Evolutionary conservation across 30 jellyfish, hydroid and myxozoan species (phyloP), one percentile per base, ranked within the genome.

Genomic region (Hydractinia echinata): DNA sequence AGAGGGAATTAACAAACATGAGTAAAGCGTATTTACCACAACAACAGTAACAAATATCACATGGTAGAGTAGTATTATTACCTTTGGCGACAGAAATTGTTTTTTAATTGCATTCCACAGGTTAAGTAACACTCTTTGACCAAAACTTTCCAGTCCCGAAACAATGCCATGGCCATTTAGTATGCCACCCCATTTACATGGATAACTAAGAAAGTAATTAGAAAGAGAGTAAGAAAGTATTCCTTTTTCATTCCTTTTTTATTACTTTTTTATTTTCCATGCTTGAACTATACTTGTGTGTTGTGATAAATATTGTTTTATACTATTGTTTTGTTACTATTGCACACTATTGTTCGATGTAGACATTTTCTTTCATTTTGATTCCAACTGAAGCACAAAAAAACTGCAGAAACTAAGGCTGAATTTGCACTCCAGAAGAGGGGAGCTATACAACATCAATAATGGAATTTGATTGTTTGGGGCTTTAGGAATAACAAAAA

Each of bases 161-260:
- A 73, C 88, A 49, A 78, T 69, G 9, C 95, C 95, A 67, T 92
- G 87, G 10, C 93, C 95, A 84, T 86, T 95, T 6, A 71, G 87
- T 18, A 82, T 84, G 60, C 96, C 96, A 56, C 95, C 96, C 96
- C 96, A 92, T 11, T 53, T 61, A 68, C 95, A 83, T 4, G 96
- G 91, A 67, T 92, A 92, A 21, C 98, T 92, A 60, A 4, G 76
- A 60, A 56, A 10, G 14, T 77, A 14, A 73, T 73, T 14, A 39
- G 15, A 68, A 13, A 13, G n/a, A 11, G n/a, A 39, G 15, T 68
- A 11, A 68, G 48, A 10, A 68, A n/a, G 44, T 30, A 30, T 30
- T 30, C 1, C 44, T 30, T 30, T 30, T 30, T 30, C 44, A 30
- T 30, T 30, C 1, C 44, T 30, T 30, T 30, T 30, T 30, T 30